Percentiles rank a stretch among this genome's conserved stretches.
phyloP scores from a whole-genome alignment of 2,888 invertebrate genomes.

The Cephus pygmeus region DNA sequence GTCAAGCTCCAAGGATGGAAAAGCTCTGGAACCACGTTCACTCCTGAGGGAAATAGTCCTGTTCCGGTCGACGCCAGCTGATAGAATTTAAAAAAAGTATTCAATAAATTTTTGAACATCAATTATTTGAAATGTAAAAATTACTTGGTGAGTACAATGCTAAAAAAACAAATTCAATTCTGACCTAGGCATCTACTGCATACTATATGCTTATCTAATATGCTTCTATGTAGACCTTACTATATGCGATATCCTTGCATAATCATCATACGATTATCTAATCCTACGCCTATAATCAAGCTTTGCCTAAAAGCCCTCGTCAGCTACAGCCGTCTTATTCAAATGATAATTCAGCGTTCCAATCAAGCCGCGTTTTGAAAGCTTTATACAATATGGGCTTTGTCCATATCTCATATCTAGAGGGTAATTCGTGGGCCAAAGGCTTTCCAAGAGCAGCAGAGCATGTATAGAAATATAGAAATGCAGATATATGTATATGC shows the following conservation, averaged over 20 bases:
- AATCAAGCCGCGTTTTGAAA: not conserved
- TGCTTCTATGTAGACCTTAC: not conserved
- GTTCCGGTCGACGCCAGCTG: conserved; percentile 63
- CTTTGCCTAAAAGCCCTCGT: not conserved
- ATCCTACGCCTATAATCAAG: not conserved
- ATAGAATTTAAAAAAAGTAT: not conserved
- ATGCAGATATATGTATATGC: not conserved
- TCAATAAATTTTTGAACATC: not conserved
- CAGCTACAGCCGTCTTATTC: not conserved
- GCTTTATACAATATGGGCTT: not conserved
- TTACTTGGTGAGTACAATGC: not conserved
- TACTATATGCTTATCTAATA: not conserved
- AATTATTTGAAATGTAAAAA: not conserved
- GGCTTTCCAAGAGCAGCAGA: not conserved
- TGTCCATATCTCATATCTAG: not conserved
- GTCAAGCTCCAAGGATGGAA: conserved; percentile 82
- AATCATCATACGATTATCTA: not conserved
- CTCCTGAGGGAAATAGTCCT: conserved; percentile 73
- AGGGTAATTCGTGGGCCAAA: not conserved
- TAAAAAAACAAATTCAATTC: not conserved
- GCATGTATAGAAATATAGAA: not conserved
- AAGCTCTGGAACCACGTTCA: conserved; percentile 78
- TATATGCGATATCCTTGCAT: not conserved
- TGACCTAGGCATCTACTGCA: not conserved
- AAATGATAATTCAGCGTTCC: not conserved